phyloP scores from a whole-genome alignment of 2,113 vertebrate genomes.

The Bubo scandiacus region DNA sequence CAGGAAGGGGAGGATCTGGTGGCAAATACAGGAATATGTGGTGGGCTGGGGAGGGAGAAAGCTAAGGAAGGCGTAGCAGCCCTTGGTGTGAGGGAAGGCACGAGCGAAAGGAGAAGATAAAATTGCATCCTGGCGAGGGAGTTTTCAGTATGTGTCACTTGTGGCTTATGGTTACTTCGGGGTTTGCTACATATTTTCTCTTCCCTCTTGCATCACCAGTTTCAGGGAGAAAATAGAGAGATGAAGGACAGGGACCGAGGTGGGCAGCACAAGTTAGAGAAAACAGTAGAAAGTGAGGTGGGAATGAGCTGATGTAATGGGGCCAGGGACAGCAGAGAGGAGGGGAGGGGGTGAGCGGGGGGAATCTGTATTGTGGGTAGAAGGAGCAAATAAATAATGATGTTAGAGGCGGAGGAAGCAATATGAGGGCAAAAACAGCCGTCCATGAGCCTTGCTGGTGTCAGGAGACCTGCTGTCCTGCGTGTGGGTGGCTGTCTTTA shows the following conservation, averaged over 20 bases:
- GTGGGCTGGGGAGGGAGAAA: background rate
- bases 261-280: background rate
- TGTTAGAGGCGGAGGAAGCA: background rate
- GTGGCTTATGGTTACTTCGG: rapidly evolving
- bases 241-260: background rate
- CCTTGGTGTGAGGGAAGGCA: background rate
- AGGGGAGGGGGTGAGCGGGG: background rate
- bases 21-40: background rate
- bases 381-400: background rate
- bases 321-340: background rate
- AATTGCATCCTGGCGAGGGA: background rate
- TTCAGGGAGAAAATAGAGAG: background rate
- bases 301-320: background rate
- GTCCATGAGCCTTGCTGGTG: rapidly evolving
- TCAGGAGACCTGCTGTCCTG: background rate
- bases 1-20: background rate
- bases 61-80: background rate
- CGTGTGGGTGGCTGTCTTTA: background rate
- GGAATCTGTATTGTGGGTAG: rapidly evolving
- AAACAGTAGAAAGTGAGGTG: background rate
- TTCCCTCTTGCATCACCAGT: background rate
- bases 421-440: background rate
- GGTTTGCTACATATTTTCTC: background rate
- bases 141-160: rapidly evolving
- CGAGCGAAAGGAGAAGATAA: rapidly evolving